Evolutionary conservation across 2,113 vertebrate species (phyloP).

Genomic region (Pardalotus punctatus): DNA sequence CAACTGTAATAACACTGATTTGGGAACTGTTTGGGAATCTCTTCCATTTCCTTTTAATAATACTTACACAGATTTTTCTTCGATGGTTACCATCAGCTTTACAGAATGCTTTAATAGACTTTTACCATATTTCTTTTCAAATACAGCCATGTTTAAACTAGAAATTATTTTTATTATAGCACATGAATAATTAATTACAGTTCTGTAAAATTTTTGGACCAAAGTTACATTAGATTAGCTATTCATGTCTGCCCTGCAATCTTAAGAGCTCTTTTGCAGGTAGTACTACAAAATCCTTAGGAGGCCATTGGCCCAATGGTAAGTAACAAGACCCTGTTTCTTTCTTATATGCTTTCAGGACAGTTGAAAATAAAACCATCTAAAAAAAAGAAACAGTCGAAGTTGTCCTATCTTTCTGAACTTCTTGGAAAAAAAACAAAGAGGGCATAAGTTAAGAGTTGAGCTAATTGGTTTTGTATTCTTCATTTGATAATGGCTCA

Average conservation of each 20-base stretch:
- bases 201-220: neutral
- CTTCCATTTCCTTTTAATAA: neutral
- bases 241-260: neutral
- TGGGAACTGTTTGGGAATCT: neutral
- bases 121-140: neutral
- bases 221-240: neutral
- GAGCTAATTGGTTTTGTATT: neutral
- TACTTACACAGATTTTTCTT: neutral
- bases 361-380: neutral
- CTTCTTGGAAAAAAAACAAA: neutral
- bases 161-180: neutral
- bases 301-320: neutral
- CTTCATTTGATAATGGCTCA: neutral
- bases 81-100: neutral
- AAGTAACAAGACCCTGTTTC: neutral
- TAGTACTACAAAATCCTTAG: neutral
- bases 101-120: neutral
- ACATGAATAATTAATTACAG: neutral
- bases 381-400: neutral
- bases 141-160: neutral
- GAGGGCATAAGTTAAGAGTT: neutral
- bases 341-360: neutral
- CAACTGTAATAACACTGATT: neutral
- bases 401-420: neutral
- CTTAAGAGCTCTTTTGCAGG: neutral